phyloP scores from a whole-genome alignment of 2,113 vertebrate species.

The Anhinga anhinga region DNA sequence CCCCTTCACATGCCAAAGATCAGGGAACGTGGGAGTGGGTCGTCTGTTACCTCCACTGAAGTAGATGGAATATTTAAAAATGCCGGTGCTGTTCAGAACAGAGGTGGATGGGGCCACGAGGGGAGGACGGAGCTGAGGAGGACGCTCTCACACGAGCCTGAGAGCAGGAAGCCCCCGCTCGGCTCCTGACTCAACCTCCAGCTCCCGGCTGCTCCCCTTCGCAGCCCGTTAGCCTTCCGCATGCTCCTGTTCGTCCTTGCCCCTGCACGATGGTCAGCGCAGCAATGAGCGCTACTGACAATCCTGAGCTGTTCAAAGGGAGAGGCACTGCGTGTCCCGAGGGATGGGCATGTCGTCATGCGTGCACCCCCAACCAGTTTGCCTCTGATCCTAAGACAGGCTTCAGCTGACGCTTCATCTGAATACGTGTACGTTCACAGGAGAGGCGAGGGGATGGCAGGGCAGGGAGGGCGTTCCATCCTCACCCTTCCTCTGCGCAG shows the following conservation, averaged over 20 bases:
- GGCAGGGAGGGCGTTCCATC: background rate
- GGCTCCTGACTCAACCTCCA: background rate
- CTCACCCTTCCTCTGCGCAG: background rate
- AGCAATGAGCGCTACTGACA: background rate
- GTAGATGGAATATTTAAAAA: background rate
- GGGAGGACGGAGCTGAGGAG: background rate
- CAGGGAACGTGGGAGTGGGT: background rate
- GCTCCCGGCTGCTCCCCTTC: background rate
- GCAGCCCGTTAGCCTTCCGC: background rate
- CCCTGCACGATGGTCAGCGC: background rate
- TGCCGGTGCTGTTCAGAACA: background rate
- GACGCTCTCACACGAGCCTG: background rate
- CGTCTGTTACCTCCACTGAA: background rate
- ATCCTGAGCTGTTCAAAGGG: background rate
- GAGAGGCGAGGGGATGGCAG: background rate
- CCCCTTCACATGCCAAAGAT: fast-evolving
- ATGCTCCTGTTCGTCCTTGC: background rate
- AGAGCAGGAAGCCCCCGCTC: background rate
- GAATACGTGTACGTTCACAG: background rate
- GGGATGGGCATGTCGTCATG: background rate
- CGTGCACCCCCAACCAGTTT: background rate
- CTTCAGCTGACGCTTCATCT: background rate
- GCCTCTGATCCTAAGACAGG: background rate
- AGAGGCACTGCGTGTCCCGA: background rate
- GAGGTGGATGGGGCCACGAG: background rate